Evolutionary conservation across 2,888 invertebrate genomes (phyloP).

Genomic region (Ophion ventricosus): DNA sequence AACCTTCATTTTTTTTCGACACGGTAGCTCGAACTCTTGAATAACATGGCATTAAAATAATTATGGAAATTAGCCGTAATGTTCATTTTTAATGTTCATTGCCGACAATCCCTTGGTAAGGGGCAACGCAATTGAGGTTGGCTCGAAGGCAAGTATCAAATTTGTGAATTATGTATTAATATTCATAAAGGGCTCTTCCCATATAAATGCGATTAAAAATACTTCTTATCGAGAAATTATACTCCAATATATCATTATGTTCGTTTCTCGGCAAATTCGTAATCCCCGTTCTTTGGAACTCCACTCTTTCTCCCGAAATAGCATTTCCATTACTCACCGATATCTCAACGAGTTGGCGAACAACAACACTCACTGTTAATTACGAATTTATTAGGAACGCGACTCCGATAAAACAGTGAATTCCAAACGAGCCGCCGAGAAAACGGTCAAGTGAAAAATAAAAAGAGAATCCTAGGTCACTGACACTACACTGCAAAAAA

Average conservation of each 20-base stretch:
- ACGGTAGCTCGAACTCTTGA: slow-evolving; percentile 25
- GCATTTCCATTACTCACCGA: background rate
- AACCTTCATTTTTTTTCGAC: background rate
- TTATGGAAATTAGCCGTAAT: slow-evolving; percentile 26
- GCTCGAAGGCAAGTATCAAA: background rate
- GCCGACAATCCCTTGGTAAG: background rate
- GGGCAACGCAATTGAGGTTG: background rate
- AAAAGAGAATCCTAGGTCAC: background rate
- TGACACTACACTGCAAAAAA: too few species aligned
- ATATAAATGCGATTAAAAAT: background rate
- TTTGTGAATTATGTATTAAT: background rate
- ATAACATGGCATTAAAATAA: slow-evolving; percentile 31
- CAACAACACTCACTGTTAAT: background rate
- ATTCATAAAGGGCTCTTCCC: background rate
- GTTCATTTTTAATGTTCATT: slow-evolving; percentile 13
- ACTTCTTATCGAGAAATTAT: background rate
- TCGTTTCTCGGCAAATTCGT: too few species aligned
- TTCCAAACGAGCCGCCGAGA: background rate
- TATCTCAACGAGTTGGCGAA: background rate
- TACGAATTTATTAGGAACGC: background rate
- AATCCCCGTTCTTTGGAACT: background rate
- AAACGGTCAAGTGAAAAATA: background rate
- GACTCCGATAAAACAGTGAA: background rate
- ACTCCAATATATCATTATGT: too few species aligned
- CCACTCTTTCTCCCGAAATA: background rate